These are phyloP conservation scores for Peucedramus taeniatus DNA, from an alignment of 2,113 vertebrate species.

Conservation along the genomic window DNA sequence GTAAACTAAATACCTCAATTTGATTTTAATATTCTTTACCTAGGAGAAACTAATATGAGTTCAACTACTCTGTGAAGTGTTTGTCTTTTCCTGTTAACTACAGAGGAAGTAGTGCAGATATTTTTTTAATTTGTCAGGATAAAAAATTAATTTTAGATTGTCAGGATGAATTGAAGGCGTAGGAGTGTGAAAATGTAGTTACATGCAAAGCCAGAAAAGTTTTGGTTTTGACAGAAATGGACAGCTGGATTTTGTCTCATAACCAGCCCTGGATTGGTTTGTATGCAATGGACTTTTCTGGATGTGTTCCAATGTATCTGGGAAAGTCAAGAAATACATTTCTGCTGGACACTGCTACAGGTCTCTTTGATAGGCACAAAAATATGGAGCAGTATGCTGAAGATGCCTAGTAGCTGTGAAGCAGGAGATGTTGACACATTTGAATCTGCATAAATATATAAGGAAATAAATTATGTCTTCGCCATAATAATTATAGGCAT, in stretches of 20 bases:
- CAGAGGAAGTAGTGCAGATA: neutral
- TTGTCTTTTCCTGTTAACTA: neutral
- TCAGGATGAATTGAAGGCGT: neutral
- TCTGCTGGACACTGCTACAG: neutral
- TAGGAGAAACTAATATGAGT: neutral
- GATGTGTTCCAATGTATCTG: neutral
- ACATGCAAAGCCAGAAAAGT: neutral
- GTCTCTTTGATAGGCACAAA: neutral
- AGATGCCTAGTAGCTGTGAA: neutral
- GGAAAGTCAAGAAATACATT: neutral
- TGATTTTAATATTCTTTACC: neutral
- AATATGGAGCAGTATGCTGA: neutral
- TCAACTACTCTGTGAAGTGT: neutral
- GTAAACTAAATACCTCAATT: neutral
- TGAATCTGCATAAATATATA: neutral
- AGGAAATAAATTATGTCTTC: neutral
- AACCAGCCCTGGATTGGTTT: neutral
- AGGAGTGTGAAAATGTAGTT: neutral
- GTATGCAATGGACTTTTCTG: neutral
- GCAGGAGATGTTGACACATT: neutral
- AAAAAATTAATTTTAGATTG: neutral
- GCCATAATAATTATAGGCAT: neutral
- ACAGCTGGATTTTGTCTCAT: neutral
- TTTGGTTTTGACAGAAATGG: neutral
- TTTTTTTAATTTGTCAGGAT: neutral